Evolutionary conservation across 2,113 vertebrate genomes (phyloP).

Genomic region (Odocoileus hemionus): DNA sequence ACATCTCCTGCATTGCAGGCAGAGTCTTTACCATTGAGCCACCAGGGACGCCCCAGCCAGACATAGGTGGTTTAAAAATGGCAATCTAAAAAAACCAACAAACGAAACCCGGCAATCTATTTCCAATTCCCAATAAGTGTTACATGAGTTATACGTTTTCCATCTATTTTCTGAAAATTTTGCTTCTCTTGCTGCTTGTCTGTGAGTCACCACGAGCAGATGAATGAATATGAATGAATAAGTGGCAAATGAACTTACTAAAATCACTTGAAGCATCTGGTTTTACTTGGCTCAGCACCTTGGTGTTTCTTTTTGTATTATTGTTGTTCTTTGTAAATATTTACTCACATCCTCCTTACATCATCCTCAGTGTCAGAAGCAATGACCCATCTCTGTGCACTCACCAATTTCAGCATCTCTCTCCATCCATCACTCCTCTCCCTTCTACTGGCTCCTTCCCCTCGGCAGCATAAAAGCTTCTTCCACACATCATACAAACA

Average conservation of each 20-base stretch:
- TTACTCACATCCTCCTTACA: background rate
- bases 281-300: conserved; percentile 31
- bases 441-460: background rate
- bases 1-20: background rate
- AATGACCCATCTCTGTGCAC: background rate
- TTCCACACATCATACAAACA: background rate
- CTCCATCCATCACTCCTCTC: background rate
- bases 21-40: background rate
- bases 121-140: background rate
- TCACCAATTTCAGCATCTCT: background rate
- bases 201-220: background rate
- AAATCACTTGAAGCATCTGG: conserved; percentile 25
- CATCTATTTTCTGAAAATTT: background rate
- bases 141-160: background rate
- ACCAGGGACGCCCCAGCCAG: background rate
- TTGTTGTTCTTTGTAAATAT: conserved; percentile 26
- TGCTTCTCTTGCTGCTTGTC: background rate
- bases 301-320: background rate
- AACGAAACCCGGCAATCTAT: background rate
- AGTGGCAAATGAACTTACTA: background rate
- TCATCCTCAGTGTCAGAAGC: background rate
- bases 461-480: background rate
- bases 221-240: background rate
- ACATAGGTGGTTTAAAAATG: background rate
- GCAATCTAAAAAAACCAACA: background rate